Evolutionary conservation across 2,888 invertebrate genomes (phyloP), one percentile per base, ranked within the genome.

Genomic region (Heliconius cydno): DNA sequence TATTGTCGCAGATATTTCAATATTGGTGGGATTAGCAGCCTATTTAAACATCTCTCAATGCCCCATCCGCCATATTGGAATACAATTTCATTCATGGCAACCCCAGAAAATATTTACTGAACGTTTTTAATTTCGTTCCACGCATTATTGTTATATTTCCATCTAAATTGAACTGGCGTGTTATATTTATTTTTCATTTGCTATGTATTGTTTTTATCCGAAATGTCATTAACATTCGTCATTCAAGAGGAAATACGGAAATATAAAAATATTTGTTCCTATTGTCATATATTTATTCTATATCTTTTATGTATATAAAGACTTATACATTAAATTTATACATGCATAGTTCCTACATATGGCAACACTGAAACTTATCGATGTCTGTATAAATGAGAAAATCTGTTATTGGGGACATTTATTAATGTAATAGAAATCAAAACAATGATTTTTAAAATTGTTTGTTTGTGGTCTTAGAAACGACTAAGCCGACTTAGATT

Each of bases 1-100:
- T 94, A 94, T 94, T 94, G 94, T 94, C 94, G 91, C 91, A 89
- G 94, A 94, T 94, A 93, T 94, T 94, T 94, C 94, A 94, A 94
- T 94, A 94, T 94, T 93, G 94, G 93, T 90, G 85, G 93, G 94
- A 94, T 94, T 94, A 94, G 92, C 91, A 89, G 91, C 93, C 94
- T 94, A 92, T 94, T 94, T 93, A 94, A 94, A 94, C 94, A 94
- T 88, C 88, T 90, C 90, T 92, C 90, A 92, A 92, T 92, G 90
- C 88, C 87, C 87, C 89, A 86, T 86, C 90, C 88, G 90, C 89
- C 91, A 92, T 91, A 93, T 92, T 90, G 92, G 89, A 91, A 93
- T 93, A 94, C 93, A 94, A 94, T 92, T 92, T 91, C 91, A 89
- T 60, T 60, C 89, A 91, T 88, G 88, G 88, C 89, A 90, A 88